These are phyloP conservation scores for Forficula auricularia DNA, from an alignment of 1,140 invertebrate species.

Conservation along the genomic window DNA sequence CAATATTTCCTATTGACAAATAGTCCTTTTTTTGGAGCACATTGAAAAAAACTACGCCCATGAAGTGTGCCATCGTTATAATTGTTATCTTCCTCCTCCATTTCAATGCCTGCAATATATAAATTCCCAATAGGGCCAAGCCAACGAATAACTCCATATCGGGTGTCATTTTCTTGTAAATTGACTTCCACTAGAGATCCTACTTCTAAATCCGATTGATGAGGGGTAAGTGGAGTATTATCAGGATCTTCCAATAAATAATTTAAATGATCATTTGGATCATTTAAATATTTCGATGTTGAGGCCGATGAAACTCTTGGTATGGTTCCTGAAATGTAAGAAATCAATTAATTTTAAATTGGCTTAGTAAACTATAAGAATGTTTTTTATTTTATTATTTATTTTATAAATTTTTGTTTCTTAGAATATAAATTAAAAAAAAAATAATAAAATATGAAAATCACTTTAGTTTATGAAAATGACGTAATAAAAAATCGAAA, in stretches of 20 bases:
- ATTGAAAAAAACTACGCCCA: slow-evolving; percentile 50
- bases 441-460: too few species aligned
- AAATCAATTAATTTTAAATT: too few species aligned
- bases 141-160: slow-evolving; percentile 75
- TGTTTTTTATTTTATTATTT: too few species aligned
- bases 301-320: too few species aligned
- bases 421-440: too few species aligned
- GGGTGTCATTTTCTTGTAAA: slow-evolving; percentile 31
- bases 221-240: slow-evolving; percentile 44
- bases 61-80: slow-evolving; percentile 61
- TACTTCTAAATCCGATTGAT: slow-evolving; percentile 40
- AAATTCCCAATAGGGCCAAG: slow-evolving; percentile 41
- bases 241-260: slow-evolving; percentile 36
- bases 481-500: too few species aligned
- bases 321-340: too few species aligned
- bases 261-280: slow-evolving; percentile 36
- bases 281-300: slow-evolving; percentile 18
- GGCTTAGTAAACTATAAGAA: too few species aligned
- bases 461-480: too few species aligned
- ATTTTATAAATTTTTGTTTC: too few species aligned
- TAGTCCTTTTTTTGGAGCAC: slow-evolving; percentile 47
- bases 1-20: slow-evolving; percentile 64
- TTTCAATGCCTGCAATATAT: slow-evolving; percentile 44
- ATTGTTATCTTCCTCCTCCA: slow-evolving; percentile 53
- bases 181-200: slow-evolving; percentile 56